phyloP scores from a whole-genome alignment of 2,888 invertebrate genomes.

The Melanostoma scalare region DNA sequence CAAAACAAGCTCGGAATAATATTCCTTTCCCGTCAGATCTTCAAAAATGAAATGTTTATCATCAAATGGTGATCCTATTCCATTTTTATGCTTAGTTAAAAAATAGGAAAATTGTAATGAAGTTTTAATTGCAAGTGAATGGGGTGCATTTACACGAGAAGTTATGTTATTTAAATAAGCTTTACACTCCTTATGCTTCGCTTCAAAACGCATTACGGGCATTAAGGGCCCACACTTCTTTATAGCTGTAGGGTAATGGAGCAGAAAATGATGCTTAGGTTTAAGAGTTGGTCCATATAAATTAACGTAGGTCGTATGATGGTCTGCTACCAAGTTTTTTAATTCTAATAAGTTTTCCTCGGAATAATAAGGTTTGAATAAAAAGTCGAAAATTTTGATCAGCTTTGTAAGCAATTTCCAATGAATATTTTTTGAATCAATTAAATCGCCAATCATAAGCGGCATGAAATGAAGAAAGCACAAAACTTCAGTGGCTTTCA shows the following conservation, averaged over 20 bases:
- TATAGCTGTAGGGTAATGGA: background rate
- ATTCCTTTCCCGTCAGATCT: too few species aligned
- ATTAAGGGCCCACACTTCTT: background rate
- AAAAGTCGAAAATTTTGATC: background rate
- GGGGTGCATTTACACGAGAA: too few species aligned
- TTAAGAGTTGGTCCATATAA: conserved; percentile 1
- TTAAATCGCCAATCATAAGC: conserved; percentile 1
- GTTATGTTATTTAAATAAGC: too few species aligned
- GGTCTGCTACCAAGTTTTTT: background rate
- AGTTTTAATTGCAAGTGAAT: too few species aligned
- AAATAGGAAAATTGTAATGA: too few species aligned
- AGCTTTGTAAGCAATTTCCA: background rate
- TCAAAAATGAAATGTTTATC: too few species aligned
- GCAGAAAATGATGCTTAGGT: background rate
- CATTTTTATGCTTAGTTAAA: too few species aligned
- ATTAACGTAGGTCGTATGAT: background rate
- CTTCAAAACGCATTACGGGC: background rate
- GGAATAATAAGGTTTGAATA: background rate
- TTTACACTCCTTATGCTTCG: background rate
- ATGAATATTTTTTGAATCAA: background rate
- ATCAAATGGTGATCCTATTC: too few species aligned
- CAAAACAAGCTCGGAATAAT: too few species aligned
- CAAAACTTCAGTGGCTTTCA: background rate
- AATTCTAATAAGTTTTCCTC: background rate
- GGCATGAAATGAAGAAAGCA: conserved; percentile 10